Base-by-base conservation (phyloP, 2,113 vertebrate species). In the Setophaga kirtlandii region DNA sequence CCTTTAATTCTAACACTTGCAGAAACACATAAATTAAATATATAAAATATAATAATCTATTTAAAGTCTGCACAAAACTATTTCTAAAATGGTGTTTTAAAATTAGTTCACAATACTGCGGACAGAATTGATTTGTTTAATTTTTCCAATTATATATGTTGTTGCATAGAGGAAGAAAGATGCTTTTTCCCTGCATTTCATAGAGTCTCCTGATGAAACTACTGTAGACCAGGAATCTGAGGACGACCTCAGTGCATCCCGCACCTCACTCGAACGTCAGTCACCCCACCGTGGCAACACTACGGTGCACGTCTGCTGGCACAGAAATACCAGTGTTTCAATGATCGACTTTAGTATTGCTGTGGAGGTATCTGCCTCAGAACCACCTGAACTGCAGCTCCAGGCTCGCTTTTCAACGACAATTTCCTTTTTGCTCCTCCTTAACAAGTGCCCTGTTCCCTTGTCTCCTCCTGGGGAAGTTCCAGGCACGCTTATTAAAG, bases 291-390 rank as follows among this genome's bases (percentile, higher is more conserved):
- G 99, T 95, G 99, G 99, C 97, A 99, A 99, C 98, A 99, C 99
- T 90, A 99, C 99, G 98, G 99, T 99, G 97, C 99, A 99, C 81
- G 99, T 99, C 97, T 99, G 99, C 98, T 99, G 99, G 99, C 99
- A 99, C 96, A 98, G 99, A 97, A 99, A 99, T 98, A 99, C 99
- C 98, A 99, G 99, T 73, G 99, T 99, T 96, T 99, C 99, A 96
- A 99, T 99, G 99, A 97, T 99, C 98, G 99, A 99, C 98, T 99
- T 99, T 98, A 99, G 99, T 98, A 88, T 99, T 97, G 99, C 99
- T 31, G 98, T 99, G 97, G 99, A 99, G 99, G 99, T 99, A 99
- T 98, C 98, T 97, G 96, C 97, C 95, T 96, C 96, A 96, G 92
- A 95, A 96, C 81, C 0, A 91, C 83, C 93, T 87, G 47, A 89